Evolutionary conservation across 2,888 invertebrate genomes (phyloP).

Genomic region (Cyclophora punctaria): DNA sequence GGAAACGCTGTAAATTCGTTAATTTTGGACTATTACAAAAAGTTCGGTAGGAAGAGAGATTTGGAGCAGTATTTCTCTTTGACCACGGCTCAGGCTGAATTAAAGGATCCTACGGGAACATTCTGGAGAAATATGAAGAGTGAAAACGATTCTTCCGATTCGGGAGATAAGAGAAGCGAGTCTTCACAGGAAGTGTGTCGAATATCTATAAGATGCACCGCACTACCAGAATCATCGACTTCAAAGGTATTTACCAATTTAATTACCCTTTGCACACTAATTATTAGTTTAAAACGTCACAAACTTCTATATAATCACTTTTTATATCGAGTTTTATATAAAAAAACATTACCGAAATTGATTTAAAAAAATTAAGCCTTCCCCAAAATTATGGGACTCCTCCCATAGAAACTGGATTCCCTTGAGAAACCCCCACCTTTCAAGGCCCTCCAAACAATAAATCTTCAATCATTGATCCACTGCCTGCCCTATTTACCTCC

Average conservation of each 20-base stretch:
- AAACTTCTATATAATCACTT: no score
- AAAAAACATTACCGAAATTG: no score
- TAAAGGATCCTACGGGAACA: slow-evolving; percentile 50
- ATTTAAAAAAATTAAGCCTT: no score
- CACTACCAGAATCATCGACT: slow-evolving; percentile 42
- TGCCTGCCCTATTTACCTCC: no score
- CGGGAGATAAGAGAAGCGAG: slow-evolving; percentile 52
- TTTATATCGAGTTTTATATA: no score
- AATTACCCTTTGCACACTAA: no score
- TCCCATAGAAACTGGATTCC: no score
- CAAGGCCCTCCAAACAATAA: no score
- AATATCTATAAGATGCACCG: slow-evolving; percentile 55
- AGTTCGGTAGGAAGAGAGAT: slow-evolving; percentile 79
- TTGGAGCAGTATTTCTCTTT: slow-evolving; percentile 80
- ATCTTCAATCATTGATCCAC: no score
- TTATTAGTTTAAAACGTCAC: no score
- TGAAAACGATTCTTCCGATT: slow-evolving; percentile 58
- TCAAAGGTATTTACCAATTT: slow-evolving; percentile 36
- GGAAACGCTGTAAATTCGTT: slow-evolving; percentile 52
- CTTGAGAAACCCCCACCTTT: no score
- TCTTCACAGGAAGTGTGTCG: slow-evolving; percentile 60
- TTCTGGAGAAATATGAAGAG: slow-evolving; percentile 67
- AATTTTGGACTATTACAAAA: slow-evolving; percentile 79
- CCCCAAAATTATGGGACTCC: no score
- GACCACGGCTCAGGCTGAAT: slow-evolving; percentile 59